Conservation (phyloP, 2,797 vertebrate genomes). For the Lacerta agilis region DNA sequence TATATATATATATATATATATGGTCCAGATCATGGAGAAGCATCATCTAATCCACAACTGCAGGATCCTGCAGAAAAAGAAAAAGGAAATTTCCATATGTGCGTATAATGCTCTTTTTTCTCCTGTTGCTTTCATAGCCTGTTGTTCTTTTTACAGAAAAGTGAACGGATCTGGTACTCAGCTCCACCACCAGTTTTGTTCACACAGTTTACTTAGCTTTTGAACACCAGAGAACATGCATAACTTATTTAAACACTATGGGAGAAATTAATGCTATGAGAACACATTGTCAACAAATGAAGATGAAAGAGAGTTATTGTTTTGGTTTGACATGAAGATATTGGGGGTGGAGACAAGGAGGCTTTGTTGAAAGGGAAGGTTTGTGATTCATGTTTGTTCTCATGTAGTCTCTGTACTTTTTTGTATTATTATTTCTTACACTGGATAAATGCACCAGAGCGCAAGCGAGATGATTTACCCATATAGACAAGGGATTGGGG, state of each 20-base stretch:
- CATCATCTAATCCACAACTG: not conserved
- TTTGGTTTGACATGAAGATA: conserved; percentile 38
- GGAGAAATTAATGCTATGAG: conserved; percentile 68
- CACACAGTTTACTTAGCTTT: conserved; percentile 77
- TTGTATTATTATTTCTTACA: not conserved
- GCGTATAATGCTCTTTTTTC: too few species aligned
- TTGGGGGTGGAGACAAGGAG: not conserved
- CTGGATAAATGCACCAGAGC: too few species aligned
- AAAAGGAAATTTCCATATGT: too few species aligned
- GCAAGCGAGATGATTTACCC: too few species aligned
- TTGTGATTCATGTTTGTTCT: conserved; percentile 26
- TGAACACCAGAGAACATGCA: conserved; percentile 74
- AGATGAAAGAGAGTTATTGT: conserved; percentile 57
- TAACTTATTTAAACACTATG: conserved; percentile 73
- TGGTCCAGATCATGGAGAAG: not conserved
- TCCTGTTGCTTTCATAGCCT: conserved; percentile 33
- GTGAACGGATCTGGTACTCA: conserved; percentile 67
- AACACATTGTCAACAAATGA: conserved; percentile 67
- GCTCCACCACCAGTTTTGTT: conserved; percentile 75
- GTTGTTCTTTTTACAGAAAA: conserved; percentile 62
- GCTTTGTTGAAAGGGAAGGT: conserved; percentile 13
- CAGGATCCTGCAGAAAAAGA: too few species aligned
- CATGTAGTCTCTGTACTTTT: not conserved
- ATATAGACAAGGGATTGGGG: too few species aligned
- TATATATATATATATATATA: not conserved